Base-by-base conservation (phyloP, 2,888 invertebrate species). In the Euproctis similis region DNA sequence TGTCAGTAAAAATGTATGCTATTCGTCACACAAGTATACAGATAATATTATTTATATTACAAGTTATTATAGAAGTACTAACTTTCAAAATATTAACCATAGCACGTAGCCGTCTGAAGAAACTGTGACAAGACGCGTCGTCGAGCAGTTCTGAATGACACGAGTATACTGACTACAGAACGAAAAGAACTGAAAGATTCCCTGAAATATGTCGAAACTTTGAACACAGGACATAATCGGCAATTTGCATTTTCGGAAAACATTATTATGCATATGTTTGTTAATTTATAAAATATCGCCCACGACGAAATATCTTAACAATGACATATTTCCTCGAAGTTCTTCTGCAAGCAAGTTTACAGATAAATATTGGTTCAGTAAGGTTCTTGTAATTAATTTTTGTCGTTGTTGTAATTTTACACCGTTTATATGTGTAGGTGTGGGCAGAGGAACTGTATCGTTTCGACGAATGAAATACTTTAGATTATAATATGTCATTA, bases 171-270 rank as follows among this genome's bases (percentile, higher is more conserved):
- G 56, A 63, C 55, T 60, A 44, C 58, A 57, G 49, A 10, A 21
- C 4, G 19, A 2, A 39, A 34, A 45, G 34, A 37, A 26, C 35
- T 39, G 46, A 49, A 45, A 46, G 45, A 47, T 66, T 62, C 62
- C 41, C 34, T 52, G 59, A 67, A 68, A 59, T 58, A 48, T 53
- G 54, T 32, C 48, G 45, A 49, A 49, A 53, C 53, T 54, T 50
- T 58, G 43, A 46, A 38, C 39, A 61, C 58, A 52, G 59, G 39
- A 39, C 54, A 46, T n/a, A n/a, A n/a, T n/a, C n/a, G n/a, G n/a
- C n/a, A n/a, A n/a, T n/a, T n/a, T n/a, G n/a, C n/a, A 53, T 60
- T 73, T 74, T 70, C 59, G 74, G 78, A 78, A 81, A 52, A 42
- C 68, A 53, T 41, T 41, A 53, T 64, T 77, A 76, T 81, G 78